phyloP scores from a whole-genome alignment of 2,113 vertebrate species.

The Rhagologus leucostigma region DNA sequence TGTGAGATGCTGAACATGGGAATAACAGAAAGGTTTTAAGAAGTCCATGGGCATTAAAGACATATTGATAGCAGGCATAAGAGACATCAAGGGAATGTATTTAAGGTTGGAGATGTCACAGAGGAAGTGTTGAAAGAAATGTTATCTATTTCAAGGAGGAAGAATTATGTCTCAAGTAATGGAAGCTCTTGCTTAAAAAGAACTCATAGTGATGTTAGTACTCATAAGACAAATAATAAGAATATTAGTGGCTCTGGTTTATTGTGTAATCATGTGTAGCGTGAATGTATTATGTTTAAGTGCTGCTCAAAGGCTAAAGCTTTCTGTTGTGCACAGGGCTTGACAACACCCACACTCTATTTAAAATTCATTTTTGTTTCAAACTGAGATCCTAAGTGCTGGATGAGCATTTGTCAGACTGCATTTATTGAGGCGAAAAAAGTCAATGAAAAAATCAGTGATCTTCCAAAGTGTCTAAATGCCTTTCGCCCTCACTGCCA shows the following conservation, averaged over 20 bases:
- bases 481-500: neutral
- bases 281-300: neutral
- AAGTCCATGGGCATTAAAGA: neutral
- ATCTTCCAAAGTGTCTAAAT: neutral
- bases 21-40: neutral
- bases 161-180: neutral
- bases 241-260: neutral
- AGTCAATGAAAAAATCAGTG: neutral
- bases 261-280: neutral
- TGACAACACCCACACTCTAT: neutral
- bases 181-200: neutral
- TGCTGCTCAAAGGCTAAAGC: neutral
- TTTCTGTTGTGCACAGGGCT: neutral
- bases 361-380: neutral
- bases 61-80: neutral
- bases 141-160: neutral
- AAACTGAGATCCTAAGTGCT: neutral
- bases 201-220: neutral
- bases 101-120: neutral
- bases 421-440: neutral
- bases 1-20: neutral
- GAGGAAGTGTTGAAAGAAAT: neutral
- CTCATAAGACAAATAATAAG: neutral
- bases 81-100: neutral
- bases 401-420: neutral